Conservation (phyloP, 1,140 invertebrate genomes). For the Latrodectus geometricus region DNA sequence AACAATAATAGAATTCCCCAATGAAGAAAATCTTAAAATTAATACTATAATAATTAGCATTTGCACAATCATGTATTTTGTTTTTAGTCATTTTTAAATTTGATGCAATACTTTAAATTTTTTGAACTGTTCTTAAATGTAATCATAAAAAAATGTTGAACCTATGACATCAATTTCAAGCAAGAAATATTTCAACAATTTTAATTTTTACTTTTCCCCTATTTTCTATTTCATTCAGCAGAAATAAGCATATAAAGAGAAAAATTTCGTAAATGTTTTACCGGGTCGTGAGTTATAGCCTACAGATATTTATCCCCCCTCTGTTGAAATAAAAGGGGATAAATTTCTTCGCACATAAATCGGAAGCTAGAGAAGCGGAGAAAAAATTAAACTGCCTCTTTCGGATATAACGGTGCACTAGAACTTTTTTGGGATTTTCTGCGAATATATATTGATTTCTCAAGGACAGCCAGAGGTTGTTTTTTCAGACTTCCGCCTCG, state of each 20-base stretch:
- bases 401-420: constrained; percentile 52
- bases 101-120: no score
- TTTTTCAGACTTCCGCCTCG: constrained; percentile 4
- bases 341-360: constrained; percentile 61
- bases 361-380: constrained; percentile 37
- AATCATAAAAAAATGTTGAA: no score
- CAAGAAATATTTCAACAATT: not conserved
- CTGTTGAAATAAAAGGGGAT: constrained; percentile 51
- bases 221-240: constrained; percentile 49
- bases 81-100: no score
- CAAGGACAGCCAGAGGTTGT: constrained; percentile 56
- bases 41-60: no score
- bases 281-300: constrained; percentile 43
- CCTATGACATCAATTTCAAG: no score
- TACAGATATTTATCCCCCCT: constrained; percentile 56
- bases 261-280: constrained; percentile 60
- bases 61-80: no score
- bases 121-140: no score
- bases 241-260: constrained; percentile 32
- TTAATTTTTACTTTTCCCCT: constrained; percentile 47
- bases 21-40: no score
- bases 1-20: no score
- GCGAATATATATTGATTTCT: constrained; percentile 55
- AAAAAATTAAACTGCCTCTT: constrained; percentile 60
- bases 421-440: constrained; percentile 49